Evolutionary conservation across 2,797 vertebrate genomes (phyloP), one percentile per base, ranked within the genome.

Genomic region (Coccyzus lansbergi): DNA sequence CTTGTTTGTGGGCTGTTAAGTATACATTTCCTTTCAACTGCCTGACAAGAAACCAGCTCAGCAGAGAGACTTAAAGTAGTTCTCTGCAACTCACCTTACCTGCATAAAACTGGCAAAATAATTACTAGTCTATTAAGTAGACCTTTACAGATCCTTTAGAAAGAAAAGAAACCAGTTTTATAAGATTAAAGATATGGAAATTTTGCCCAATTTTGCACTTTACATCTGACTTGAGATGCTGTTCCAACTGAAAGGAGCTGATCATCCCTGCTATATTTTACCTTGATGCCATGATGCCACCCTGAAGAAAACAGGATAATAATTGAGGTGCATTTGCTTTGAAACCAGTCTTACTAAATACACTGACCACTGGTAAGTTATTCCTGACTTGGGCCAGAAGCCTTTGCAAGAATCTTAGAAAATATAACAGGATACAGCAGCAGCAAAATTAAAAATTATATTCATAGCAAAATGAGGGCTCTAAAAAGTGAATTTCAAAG

Each of bases 211-310:
- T 70, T 53, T 82, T 34, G n/a, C 7, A 9, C 44, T 81, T 71
- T 75, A 21, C 38, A 51, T 25, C 44, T 67, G 46, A 65, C 38
- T 55, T 44, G 33, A 67, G 40, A 6, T 76, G 64, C 49, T 77
- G 40, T 24, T 90, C 62, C 34, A 21, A 31, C 53, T 4, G 2
- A 60, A 68, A 68, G 49, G 5, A 83, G 46, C 13, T 17, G 26
- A 51, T 25, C 1, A 0, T 17, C 80, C 19, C 25, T 74, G 65
- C 70, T 15, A 2, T 11, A 15, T 86, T 88, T 92, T 28, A 48
- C 21, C 49, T 48, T 31, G 49, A 34, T 36, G 56, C 33, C 29
- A n/a, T 0, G 0, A 20, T 7, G 19, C 15, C 31, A 82, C 49
- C 21, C 28, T 63, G 49, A 59, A 74, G 63, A 48, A 92, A 68